Percentiles rank a stretch among this genome's conserved stretches.
These are phyloP conservation scores for Macrosoma leucophasiata DNA, from an alignment of 2,888 invertebrate species.

Conservation along the genomic window DNA sequence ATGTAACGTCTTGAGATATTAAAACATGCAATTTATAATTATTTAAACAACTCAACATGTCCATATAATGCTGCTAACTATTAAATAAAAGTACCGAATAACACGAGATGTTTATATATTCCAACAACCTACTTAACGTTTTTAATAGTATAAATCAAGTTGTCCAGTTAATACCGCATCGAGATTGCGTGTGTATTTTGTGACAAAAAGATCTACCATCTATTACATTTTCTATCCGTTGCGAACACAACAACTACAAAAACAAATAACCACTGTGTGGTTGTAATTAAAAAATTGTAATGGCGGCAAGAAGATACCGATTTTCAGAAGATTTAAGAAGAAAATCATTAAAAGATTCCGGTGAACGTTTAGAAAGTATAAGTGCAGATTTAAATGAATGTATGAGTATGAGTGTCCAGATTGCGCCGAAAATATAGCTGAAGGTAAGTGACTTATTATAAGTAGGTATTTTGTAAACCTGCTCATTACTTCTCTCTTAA, in stretches of 20 bases:
- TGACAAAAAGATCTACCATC: too few species aligned
- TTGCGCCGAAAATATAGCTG: neutral
- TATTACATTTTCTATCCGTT: too few species aligned
- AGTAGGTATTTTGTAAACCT: slow-evolving; percentile 1
- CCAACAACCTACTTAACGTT: too few species aligned
- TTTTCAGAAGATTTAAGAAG: neutral
- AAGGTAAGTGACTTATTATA: slow-evolving; percentile 1
- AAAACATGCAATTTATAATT: slow-evolving; percentile 10
- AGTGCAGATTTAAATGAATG: slow-evolving; percentile 2
- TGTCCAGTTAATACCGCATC: too few species aligned
- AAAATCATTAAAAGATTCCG: slow-evolving; percentile 1
- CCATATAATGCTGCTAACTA: slow-evolving; percentile 8
- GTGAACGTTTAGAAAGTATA: neutral
- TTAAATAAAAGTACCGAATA: slow-evolving; percentile 6
- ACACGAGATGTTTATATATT: too few species aligned
- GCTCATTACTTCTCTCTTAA: neutral
- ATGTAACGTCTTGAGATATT: slow-evolving; percentile 9
- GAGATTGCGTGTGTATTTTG: too few species aligned
- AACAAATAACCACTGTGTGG: slow-evolving; percentile 1
- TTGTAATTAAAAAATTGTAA: neutral
- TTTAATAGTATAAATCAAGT: too few species aligned
- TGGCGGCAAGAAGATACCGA: slow-evolving; percentile 2
- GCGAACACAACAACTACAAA: too few species aligned
- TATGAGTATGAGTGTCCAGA: slow-evolving; percentile 2
- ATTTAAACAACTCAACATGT: slow-evolving; percentile 10